A percentile compares a stretch with the other conserved stretches of the same genome.
Conservation (phyloP, 2,113 vertebrate genomes). For the Hemiprocne comata region DNA sequence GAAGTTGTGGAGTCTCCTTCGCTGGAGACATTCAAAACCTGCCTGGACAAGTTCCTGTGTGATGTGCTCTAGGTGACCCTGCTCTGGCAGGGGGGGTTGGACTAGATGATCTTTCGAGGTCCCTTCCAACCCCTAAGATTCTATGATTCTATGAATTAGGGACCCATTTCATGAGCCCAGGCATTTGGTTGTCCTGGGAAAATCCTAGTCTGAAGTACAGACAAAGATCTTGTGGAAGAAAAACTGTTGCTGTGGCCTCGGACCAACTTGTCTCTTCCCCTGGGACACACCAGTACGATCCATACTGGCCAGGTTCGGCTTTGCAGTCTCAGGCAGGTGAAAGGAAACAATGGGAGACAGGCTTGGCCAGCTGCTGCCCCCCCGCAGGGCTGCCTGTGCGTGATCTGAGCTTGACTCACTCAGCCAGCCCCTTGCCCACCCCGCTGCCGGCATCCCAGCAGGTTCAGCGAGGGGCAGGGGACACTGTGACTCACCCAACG, state of each 20-base stretch:
- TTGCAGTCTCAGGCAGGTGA: not conserved
- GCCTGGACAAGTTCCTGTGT: too few relatives aligned
- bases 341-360: not conserved
- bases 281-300: not conserved
- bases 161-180: not conserved
- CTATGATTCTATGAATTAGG: too few relatives aligned
- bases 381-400: not conserved
- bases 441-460: not conserved
- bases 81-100: too few relatives aligned
- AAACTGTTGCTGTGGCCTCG: not conserved
- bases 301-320: not conserved
- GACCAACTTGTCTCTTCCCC: not conserved
- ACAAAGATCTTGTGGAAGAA: not conserved
- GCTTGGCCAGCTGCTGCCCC: not conserved
- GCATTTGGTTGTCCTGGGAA: not conserved
- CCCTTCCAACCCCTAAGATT: too few relatives aligned
- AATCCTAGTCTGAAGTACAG: not conserved
- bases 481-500: accelerated
- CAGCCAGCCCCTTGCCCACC: not conserved
- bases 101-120: too few relatives aligned
- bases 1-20: too few relatives aligned
- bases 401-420: not conserved
- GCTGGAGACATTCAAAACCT: too few relatives aligned
- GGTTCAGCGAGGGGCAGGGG: accelerated
- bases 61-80: too few relatives aligned